These are phyloP conservation scores for Axis porcinus DNA, from an alignment of 2,113 vertebrate genomes.

Conservation along the genomic window DNA sequence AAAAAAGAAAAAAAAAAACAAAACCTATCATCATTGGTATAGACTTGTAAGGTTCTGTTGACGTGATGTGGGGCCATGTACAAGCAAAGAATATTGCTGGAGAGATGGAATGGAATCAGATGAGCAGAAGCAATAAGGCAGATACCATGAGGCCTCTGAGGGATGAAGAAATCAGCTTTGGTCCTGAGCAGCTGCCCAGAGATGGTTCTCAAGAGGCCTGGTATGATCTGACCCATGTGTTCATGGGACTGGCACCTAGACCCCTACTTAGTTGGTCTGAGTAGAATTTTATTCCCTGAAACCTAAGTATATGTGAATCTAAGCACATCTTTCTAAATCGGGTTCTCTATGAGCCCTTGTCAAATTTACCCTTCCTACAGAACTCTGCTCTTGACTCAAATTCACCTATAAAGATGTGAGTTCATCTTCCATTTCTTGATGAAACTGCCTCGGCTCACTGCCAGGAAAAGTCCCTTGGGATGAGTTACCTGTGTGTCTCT, in stretches of 20 bases:
- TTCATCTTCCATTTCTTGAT: neutral
- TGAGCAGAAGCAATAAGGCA: neutral
- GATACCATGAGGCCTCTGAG: neutral
- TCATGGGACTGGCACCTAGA: neutral
- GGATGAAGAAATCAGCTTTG: neutral
- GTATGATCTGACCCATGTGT: neutral
- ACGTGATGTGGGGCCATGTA: neutral
- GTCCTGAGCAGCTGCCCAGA: neutral
- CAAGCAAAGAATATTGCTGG: neutral
- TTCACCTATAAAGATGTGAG: neutral
- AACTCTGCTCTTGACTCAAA: neutral
- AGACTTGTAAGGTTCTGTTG: neutral
- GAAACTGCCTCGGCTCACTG: neutral
- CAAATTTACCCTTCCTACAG: neutral
- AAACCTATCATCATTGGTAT: neutral
- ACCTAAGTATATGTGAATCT: neutral
- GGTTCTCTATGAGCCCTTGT: neutral
- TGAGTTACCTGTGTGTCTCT: neutral
- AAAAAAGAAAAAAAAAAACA: neutral
- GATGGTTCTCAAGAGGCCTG: neutral
- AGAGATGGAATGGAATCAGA: neutral
- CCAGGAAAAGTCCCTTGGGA: neutral
- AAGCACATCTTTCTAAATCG: neutral
- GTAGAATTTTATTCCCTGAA: neutral
- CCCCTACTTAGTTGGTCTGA: neutral